phyloP scores from a whole-genome alignment of 2,113 vertebrate genomes.

The Macquaria australasica region DNA sequence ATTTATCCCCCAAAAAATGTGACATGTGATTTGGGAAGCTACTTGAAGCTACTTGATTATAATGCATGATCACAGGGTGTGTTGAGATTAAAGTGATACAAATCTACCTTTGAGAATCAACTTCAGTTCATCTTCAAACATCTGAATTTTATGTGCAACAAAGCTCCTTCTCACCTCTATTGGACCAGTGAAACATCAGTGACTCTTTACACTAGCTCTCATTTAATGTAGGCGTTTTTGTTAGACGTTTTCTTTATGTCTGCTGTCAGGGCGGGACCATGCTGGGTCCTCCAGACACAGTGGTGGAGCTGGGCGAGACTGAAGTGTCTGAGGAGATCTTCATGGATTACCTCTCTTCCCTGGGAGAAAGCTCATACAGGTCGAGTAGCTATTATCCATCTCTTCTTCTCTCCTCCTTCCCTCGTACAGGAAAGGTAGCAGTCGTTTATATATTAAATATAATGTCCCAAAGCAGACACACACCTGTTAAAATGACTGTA shows the following conservation, averaged over 20 bases:
- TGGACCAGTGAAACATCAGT: not conserved
- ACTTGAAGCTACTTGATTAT: too few species aligned
- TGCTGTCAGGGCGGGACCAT: conserved; percentile 91
- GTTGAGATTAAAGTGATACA: not conserved
- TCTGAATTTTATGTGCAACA: too few species aligned
- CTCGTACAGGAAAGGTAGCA: conserved; percentile 80
- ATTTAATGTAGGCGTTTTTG: not conserved
- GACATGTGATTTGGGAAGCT: too few species aligned
- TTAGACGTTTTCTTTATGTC: not conserved
- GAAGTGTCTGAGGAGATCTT: conserved; percentile 98
- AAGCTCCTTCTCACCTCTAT: not conserved
- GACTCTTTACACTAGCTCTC: not conserved
- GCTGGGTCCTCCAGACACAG: conserved; percentile 94
- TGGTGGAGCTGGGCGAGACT: conserved; percentile 95
- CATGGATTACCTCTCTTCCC: conserved; percentile 94
- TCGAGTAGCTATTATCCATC: conserved; percentile 42
- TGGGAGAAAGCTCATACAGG: conserved; percentile 96
- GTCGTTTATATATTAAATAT: not conserved
- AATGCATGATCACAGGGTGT: not conserved
- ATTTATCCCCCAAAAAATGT: not conserved
- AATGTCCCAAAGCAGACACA: not conserved
- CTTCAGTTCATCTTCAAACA: not conserved
- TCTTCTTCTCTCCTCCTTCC: not conserved
- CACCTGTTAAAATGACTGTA: not conserved
- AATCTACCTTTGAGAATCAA: not conserved